Percentiles rank a stretch among this genome's conserved stretches.
Evolutionary conservation across 92 coral and sea anemone species (phyloP).

Genomic region (Galaxea fascicularis): DNA sequence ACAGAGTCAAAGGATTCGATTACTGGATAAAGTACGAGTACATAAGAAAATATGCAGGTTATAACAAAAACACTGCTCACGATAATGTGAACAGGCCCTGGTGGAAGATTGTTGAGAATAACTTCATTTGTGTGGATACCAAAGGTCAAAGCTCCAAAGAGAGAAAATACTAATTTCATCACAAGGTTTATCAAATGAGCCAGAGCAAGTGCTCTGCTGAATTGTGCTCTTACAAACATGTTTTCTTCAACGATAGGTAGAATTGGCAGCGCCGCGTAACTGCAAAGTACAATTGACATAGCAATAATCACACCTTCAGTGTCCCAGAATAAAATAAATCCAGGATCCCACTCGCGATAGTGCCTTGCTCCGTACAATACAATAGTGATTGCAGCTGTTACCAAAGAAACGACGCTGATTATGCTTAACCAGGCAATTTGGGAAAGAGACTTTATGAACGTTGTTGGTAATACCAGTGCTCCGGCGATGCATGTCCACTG

Average conservation of each 20-base stretch:
- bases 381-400: neutral
- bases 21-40: neutral
- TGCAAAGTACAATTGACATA: neutral
- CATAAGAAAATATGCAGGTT: neutral
- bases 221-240: neutral
- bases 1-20: neutral
- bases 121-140: neutral
- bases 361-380: neutral
- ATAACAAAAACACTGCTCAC: neutral
- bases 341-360: neutral
- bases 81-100: neutral
- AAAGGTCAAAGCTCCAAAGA: neutral
- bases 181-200: neutral
- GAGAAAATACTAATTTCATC: neutral
- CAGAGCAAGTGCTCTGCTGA: neutral
- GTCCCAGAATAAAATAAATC: neutral
- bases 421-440: conserved; percentile 25
- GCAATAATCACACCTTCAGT: neutral
- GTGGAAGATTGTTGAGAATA: neutral
- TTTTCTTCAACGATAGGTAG: neutral
- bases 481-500: conserved; percentile 40
- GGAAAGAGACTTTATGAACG: conserved; percentile 1
- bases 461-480: conserved; percentile 53
- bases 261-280: neutral
- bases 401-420: neutral